Evolutionary conservation across 1,140 invertebrate species (phyloP), one percentile per base, ranked within the genome.

Genomic region (Hermetia illucens): DNA sequence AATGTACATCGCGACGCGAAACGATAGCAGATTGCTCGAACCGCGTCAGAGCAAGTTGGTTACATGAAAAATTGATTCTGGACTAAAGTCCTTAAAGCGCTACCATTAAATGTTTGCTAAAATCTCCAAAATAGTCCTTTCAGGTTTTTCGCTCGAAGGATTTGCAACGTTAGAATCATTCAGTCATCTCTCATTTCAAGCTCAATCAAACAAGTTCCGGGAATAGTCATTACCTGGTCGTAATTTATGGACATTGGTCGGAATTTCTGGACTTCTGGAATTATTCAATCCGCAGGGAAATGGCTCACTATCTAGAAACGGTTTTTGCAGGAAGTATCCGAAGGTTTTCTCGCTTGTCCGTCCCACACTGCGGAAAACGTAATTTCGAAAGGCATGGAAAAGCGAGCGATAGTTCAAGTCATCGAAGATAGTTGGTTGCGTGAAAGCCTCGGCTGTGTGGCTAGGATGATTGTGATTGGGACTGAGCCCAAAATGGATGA

Each of bases 161-260:
- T n/a, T n/a, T n/a, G n/a, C n/a, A n/a, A n/a, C n/a, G n/a, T n/a
- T n/a, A n/a, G n/a, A n/a, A n/a, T n/a, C n/a, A n/a, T n/a, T n/a
- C n/a, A n/a, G n/a, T n/a, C n/a, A n/a, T n/a, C n/a, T n/a, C n/a
- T n/a, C n/a, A n/a, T n/a, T n/a, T n/a, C n/a, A n/a, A n/a, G n/a
- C n/a, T n/a, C n/a, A n/a, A n/a, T n/a, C n/a, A n/a, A n/a, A n/a
- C n/a, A n/a, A n/a, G n/a, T n/a, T n/a, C n/a, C n/a, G n/a, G n/a
- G n/a, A n/a, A n/a, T n/a, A n/a, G n/a, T 24, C 15, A 36, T 22
- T 31, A 31, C 40, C 68, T 10, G 72, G 75, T 44, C 67, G 56
- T 18, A 79, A 47, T 40, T 52, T 46, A 47, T 78, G 66, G 5
- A 75, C 74, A 33, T 52, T 64, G 6, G 44, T 55, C 1, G 72